Base-by-base conservation (phyloP, 2,888 invertebrate species). In the Dexiosoma caninum region DNA sequence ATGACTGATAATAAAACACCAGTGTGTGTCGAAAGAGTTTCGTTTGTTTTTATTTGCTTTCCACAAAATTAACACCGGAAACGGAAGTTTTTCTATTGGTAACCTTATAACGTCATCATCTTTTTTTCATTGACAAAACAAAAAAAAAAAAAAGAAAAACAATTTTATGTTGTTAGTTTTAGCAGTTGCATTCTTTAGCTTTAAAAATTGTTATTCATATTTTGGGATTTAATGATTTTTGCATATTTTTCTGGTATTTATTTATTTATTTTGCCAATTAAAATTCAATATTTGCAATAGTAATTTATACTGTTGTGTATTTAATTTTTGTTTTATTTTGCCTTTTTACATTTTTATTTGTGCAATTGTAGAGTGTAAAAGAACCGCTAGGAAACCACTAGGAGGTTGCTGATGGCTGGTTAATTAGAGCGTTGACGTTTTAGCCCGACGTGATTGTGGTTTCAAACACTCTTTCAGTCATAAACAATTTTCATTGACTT, bases 271-370 rank as follows among this genome's bases (percentile, higher is more conserved):
- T 62, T 72, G 23, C 35, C 72, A 72, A 72, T 64, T 64, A 72
- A 72, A 55, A 55, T 64, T 64, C 72, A 64, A 64, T 55, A 72
- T 72, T 72, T 72, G 19, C n/a, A 14, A 23, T 35, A 60, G 59
- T 40, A 60, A 60, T 51, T 53, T 55, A 35, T 60, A 51, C 40
- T 40, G 10, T 71, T 55, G 16, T 27, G 27, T 27, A 5, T 27
- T 27, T 27, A 3, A 14, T 10, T n/a, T 46, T 46, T 46, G 16
- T 2, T 42, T 12, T 16, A 30, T 8, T 9, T n/a, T n/a, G n/a
- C n/a, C n/a, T n/a, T n/a, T n/a, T n/a, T n/a, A n/a, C n/a, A n/a
- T n/a, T n/a, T n/a, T n/a, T n/a, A n/a, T n/a, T n/a, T n/a, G n/a
- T n/a, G n/a, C n/a, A n/a, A n/a, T n/a, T n/a, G n/a, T n/a, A n/a